Evolutionary conservation across 2,113 vertebrate genomes (phyloP).

Genomic region (Pterocles orientalis): DNA sequence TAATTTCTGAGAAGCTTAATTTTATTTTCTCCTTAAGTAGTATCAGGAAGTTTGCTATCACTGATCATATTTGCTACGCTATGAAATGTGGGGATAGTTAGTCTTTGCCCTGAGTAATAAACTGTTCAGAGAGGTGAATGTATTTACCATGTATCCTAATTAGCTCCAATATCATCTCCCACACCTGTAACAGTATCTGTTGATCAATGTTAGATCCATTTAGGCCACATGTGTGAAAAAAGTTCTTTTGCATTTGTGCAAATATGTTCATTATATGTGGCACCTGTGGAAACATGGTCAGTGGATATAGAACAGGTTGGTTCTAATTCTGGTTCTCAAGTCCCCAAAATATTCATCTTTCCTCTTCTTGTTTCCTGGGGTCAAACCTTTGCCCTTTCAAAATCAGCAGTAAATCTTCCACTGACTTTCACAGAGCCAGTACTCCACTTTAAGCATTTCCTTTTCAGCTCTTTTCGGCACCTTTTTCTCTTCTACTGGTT

Average conservation of each 20-base stretch:
- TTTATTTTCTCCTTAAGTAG: not conserved
- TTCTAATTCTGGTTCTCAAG: not conserved
- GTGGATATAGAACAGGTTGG: not conserved
- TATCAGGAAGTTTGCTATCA: not conserved
- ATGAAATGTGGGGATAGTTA: not conserved
- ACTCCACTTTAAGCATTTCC: not conserved
- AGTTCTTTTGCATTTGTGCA: not conserved
- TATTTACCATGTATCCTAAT: not conserved
- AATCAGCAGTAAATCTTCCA: not conserved
- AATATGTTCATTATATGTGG: not conserved
- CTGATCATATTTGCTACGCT: not conserved
- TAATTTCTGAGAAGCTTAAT: not conserved
- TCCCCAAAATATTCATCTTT: not conserved
- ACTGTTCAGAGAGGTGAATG: not conserved
- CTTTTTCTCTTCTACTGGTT: constrained; percentile 3
- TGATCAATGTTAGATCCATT: not conserved
- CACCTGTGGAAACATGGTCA: not conserved
- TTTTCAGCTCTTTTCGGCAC: constrained; percentile 2
- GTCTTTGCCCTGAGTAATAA: not conserved
- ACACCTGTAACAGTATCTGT: not conserved
- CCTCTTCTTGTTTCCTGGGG: not conserved
- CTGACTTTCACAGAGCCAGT: not conserved
- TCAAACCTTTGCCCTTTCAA: not conserved
- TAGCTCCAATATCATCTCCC: not conserved
- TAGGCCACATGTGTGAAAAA: not conserved